A percentile compares a stretch with the other conserved stretches of the same genome.
Conservation (phyloP, 2,888 invertebrate species). For the Patella caerulea region DNA sequence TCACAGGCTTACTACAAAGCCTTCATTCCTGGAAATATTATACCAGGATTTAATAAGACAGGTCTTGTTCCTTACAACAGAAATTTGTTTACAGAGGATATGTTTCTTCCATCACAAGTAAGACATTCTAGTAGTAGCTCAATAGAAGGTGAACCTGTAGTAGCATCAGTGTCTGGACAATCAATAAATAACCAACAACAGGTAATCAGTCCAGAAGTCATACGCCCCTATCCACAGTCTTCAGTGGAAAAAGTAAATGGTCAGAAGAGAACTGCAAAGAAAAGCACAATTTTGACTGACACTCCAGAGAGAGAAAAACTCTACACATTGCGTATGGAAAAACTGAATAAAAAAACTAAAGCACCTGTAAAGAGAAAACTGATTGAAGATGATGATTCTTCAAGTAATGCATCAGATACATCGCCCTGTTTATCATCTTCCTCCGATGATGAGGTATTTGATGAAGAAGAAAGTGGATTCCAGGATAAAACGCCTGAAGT, state of each 20-base stretch:
- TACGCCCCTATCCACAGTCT: neutral
- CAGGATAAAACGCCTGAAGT: neutral
- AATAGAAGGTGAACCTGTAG: neutral
- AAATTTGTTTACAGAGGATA: constrained; percentile 8
- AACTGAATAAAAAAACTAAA: neutral
- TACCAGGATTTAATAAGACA: constrained; percentile 21
- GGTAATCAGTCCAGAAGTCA: neutral
- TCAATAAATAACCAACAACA: too few relatives aligned
- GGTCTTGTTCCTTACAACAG: constrained; percentile 28
- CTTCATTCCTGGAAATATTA: constrained; percentile 23
- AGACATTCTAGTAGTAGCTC: neutral
- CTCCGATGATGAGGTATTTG: neutral
- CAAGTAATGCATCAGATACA: neutral
- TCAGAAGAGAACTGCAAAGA: neutral
- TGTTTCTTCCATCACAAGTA: neutral
- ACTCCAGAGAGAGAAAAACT: neutral
- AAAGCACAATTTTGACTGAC: neutral
- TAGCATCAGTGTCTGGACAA: too few relatives aligned
- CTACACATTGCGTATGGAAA: neutral
- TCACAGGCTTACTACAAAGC: constrained; percentile 18
- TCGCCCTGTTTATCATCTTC: neutral
- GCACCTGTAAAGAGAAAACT: neutral
- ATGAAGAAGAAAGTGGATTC: neutral
- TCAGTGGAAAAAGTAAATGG: neutral
- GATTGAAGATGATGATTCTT: neutral